Evolutionary conservation across 2,113 vertebrate species (phyloP).

Genomic region (Vulpes lagopus): DNA sequence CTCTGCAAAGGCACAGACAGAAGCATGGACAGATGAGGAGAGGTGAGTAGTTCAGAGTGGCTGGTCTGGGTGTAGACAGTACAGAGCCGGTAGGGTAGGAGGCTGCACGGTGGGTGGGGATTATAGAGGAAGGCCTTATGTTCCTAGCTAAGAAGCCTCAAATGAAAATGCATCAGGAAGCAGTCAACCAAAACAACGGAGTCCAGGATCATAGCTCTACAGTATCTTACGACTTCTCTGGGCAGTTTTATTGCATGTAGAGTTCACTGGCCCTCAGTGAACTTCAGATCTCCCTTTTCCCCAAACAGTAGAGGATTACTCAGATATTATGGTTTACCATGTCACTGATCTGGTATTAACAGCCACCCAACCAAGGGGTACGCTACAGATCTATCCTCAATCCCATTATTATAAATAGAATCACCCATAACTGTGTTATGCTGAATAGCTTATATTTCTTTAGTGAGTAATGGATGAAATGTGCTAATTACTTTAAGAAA

Average conservation of each 20-base stretch:
- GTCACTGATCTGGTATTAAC: background rate
- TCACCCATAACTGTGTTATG: background rate
- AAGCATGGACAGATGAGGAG: background rate
- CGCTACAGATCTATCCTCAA: background rate
- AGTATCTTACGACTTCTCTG: background rate
- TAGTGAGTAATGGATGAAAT: background rate
- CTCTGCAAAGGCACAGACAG: background rate
- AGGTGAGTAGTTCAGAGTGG: background rate
- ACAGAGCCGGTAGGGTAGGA: background rate
- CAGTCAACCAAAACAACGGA: background rate
- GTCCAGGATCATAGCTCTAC: background rate
- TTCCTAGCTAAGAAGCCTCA: background rate
- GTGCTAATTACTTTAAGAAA: background rate
- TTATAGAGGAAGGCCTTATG: background rate
- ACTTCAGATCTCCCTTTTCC: background rate
- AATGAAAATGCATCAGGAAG: background rate
- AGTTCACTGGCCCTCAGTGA: background rate
- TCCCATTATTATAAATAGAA: background rate
- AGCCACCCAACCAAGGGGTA: background rate
- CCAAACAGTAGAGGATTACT: background rate
- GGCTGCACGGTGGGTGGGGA: no score
- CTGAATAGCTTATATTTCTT: background rate
- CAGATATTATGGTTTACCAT: no score
- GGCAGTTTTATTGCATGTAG: background rate
- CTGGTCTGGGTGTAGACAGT: background rate